Evolutionary conservation across 2,113 vertebrate species (phyloP).

Genomic region (Ibidorhyncha struthersii): DNA sequence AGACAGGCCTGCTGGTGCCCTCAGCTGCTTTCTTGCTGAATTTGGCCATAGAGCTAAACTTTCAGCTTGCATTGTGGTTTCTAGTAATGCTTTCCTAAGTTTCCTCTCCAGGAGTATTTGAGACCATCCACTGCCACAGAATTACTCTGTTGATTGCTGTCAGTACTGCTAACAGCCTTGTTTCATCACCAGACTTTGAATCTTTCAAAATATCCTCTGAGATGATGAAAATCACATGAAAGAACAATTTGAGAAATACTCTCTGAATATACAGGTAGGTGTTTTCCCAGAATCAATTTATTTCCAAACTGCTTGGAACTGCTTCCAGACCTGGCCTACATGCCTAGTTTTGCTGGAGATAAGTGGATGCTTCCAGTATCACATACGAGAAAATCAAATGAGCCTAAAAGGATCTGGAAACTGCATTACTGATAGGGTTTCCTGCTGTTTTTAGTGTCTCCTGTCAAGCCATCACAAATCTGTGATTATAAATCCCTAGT

Average conservation of each 20-base stretch:
- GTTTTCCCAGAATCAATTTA: neutral
- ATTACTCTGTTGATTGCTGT: neutral
- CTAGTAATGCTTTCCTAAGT: neutral
- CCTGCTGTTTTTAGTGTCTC: neutral
- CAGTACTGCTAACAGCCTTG: neutral
- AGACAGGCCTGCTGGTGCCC: neutral
- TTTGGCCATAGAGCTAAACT: neutral
- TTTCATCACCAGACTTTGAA: neutral
- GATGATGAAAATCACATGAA: neutral
- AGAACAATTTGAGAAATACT: neutral
- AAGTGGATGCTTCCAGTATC: neutral
- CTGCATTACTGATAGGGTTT: rapidly evolving
- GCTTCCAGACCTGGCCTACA: neutral
- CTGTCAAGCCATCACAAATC: neutral
- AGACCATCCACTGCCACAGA: neutral
- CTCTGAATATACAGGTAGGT: neutral
- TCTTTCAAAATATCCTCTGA: neutral
- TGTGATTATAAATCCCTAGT: neutral
- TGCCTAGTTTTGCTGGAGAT: neutral
- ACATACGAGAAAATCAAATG: neutral
- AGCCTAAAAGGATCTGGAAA: neutral
- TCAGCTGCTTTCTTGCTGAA: neutral
- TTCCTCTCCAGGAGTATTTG: neutral
- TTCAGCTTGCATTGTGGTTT: neutral
- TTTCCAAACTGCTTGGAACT: neutral